Percentiles rank a stretch among this genome's conserved stretches.
phyloP scores from a whole-genome alignment of 1,140 invertebrate genomes.

The Gryllus bimaculatus region DNA sequence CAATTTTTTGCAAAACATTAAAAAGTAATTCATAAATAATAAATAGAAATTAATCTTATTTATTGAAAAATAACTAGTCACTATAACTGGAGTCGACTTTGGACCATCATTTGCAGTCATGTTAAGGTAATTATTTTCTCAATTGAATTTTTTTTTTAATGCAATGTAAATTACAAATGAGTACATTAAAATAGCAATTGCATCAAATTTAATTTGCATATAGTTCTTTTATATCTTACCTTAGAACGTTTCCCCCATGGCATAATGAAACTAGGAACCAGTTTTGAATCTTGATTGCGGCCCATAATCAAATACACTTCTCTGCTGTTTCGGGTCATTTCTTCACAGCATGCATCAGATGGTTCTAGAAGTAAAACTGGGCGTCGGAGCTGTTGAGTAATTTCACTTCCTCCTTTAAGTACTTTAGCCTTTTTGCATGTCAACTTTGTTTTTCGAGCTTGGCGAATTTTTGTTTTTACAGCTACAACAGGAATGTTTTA shows the following conservation, averaged over 20 bases:
- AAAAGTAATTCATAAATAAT: too few species aligned
- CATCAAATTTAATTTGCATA: too few species aligned
- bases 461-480: slow-evolving; percentile 34
- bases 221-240: slow-evolving; percentile 23
- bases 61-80: too few species aligned
- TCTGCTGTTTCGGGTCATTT: slow-evolving; percentile 25
- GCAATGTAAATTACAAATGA: too few species aligned
- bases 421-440: slow-evolving; percentile 36
- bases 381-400: slow-evolving; percentile 30
- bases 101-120: too few species aligned
- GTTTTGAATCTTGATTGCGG: slow-evolving; percentile 29
- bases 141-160: too few species aligned
- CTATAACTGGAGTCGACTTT: too few species aligned
- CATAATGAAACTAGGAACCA: slow-evolving; percentile 40
- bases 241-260: slow-evolving; percentile 36
- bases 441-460: slow-evolving; percentile 31
- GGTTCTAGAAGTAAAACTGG: slow-evolving; percentile 33
- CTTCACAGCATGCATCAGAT: slow-evolving; percentile 35
- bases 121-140: too few species aligned
- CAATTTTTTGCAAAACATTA: too few species aligned
- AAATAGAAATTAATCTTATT: too few species aligned
- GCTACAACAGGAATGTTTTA: slow-evolving; percentile 29
- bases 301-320: slow-evolving; percentile 43
- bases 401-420: slow-evolving; percentile 29
- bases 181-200: too few species aligned